phyloP scores from a whole-genome alignment of 2,113 vertebrate species.

The Pygoscelis adeliae region DNA sequence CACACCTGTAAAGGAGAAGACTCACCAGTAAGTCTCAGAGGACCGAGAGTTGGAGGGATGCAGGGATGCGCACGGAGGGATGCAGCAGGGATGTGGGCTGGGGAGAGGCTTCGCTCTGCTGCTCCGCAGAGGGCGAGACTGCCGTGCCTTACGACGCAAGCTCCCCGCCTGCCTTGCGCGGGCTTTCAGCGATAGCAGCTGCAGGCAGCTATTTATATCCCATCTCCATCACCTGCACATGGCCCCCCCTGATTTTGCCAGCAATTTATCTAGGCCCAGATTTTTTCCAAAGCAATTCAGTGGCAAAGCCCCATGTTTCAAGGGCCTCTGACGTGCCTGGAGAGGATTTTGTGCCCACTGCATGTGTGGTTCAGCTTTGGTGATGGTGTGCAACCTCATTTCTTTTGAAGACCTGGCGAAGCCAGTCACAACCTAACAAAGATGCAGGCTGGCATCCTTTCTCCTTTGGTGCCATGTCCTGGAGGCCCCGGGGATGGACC shows the following conservation, averaged over 20 bases:
- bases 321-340: not conserved
- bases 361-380: not conserved
- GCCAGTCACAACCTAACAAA: not conserved
- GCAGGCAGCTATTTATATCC: not conserved
- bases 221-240: not conserved
- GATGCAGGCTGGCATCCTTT: not conserved
- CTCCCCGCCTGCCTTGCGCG: rapidly evolving
- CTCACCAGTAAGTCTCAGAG: not conserved
- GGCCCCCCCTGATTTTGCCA: not conserved
- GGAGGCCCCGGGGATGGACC: rapidly evolving
- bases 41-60: not conserved
- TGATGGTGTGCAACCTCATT: not conserved
- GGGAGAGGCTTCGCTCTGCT: not conserved
- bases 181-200: not conserved
- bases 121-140: not conserved
- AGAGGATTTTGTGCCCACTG: not conserved
- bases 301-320: not conserved
- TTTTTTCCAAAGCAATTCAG: not conserved
- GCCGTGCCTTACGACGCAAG: rapidly evolving
- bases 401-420: not conserved
- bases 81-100: not conserved
- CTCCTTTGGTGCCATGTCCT: not conserved
- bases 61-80: not conserved
- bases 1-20: not conserved
- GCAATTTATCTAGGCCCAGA: not conserved